A percentile compares a stretch with the other conserved stretches of the same genome.
phyloP scores from a whole-genome alignment of 1,140 invertebrate genomes.

The Bursaphelenchus mucronatus region DNA sequence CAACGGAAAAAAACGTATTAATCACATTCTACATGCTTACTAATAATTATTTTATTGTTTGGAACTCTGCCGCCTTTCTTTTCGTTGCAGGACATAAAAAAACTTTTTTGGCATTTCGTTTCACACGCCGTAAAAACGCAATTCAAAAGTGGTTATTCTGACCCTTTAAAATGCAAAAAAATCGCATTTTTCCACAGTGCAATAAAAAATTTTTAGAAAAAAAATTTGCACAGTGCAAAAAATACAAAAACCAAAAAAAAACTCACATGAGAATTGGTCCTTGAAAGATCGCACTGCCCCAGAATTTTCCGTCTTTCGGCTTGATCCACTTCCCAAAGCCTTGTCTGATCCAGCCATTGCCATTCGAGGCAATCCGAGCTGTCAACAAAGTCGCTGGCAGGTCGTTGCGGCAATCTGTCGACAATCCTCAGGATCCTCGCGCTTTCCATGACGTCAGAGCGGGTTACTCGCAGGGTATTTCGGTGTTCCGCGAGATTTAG shows the following conservation, averaged over 20 bases:
- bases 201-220: not conserved
- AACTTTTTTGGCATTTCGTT: too few species aligned
- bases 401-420: not conserved
- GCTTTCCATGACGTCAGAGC: slow-evolving; percentile 8
- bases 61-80: too few species aligned
- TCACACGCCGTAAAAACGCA: too few species aligned
- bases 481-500: slow-evolving; percentile 6
- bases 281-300: not conserved
- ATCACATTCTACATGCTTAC: too few species aligned
- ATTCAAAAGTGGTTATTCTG: too few species aligned
- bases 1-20: too few species aligned
- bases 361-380: slow-evolving; percentile 7
- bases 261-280: slow-evolving; percentile 14
- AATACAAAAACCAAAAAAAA: not conserved
- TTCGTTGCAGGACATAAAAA: too few species aligned
- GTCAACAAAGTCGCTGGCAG: slow-evolving; percentile 8
- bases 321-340: slow-evolving; percentile 6
- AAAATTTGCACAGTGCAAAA: not conserved
- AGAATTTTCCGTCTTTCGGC: slow-evolving; percentile 6
- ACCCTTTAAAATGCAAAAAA: too few species aligned
- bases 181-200: too few species aligned
- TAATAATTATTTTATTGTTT: too few species aligned
- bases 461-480: not conserved
- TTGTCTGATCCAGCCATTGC: slow-evolving; percentile 1
- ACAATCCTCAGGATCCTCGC: not conserved